Evolutionary conservation across 2,888 invertebrate species (phyloP), one percentile per base, ranked within the genome.

Genomic region (Lasioglossum marginatum): DNA sequence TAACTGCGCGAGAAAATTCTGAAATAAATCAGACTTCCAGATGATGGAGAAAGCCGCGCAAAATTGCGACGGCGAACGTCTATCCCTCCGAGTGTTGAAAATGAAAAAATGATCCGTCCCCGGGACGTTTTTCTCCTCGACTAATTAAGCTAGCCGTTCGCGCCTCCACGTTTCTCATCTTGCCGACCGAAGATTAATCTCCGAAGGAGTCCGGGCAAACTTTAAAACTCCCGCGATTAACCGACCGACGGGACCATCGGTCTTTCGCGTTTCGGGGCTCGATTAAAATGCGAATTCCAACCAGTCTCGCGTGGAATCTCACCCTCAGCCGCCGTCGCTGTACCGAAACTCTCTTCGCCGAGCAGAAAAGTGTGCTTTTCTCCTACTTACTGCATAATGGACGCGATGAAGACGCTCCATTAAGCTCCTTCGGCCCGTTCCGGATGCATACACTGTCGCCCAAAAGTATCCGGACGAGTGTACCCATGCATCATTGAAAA

Each of bases 171-270:
- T 87, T 68, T 57, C 82, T 85, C 85, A 79, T 72, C 66, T 77
- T 1, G 31, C n/a, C 48, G 63, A 79, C 77, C 60, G 45, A 72
- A 83, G 82, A 88, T 88, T 88, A 88, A 88, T 87, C 85, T 87
- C 74, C 76, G 73, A 86, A 81, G 57, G 82, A 82, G 81, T 60
- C 34, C 63, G 31, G 73, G 77, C 43, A 37, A 81, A 84, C 77
- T 88, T 84, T 84, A 75, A 82, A 88, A 87, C 87, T 80, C 77
- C 14, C 74, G 27, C 82, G 87, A 84, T 87, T 87, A 87, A 87
- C 76, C 83, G 48, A 82, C 43, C 81, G 77, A 85, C 70, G 75
- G 60, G 72, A 52, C 66, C 74, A 81, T 81, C 81, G 71, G 75
- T 76, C 77, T 81, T 60, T 48, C 70, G 27, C 48, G 60, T 57